Evolutionary conservation across 2,113 vertebrate species (phyloP), one percentile per base, ranked within the genome.

Genomic region (Tympanuchus pallidicinctus): DNA sequence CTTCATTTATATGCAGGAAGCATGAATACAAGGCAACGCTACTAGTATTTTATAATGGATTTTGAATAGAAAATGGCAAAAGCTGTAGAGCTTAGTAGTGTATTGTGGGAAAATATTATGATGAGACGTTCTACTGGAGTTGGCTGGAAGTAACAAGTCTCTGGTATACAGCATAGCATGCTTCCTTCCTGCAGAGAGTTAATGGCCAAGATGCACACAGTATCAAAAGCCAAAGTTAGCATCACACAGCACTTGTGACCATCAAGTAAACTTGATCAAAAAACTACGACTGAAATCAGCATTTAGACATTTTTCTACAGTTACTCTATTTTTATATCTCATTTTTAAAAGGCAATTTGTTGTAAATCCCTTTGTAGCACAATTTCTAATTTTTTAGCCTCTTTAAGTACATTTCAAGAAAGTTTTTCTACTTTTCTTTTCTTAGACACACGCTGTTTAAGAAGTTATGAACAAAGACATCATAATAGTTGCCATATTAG

Each of bases 141-240:
- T 79, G 61, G 32, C 40, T 79, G 47, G 42, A 67, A 11, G 21
- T 72, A 48, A 14, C n/a, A 79, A 63, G 47, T 57, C 25, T 36
- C 24, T 67, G 12, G 15, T 28, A 67, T 10, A 13, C 22, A 21
- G 5, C 60, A 61, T 3, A 73, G 2, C 7, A 5, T 10, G 13
- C 34, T 14, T 56, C 40, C 79, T 73, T 60, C 47, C 47, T 36
- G 24, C 34, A 83, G 25, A 21, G 6, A 67, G 14, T 48, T 78
- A 12, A 63, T 0, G 0, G 20, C 14, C 34, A 48, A 73, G 52
- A 67, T 54, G n/a, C 3, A 42, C 14, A 19, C 10, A 56, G 3
- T 69, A 56, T 57, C 34, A 69, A 43, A 38, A 67, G 56, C 10
- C 28, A 63, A 74, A 83, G 28, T 4, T 22, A 40, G 10, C 17